Evolutionary conservation across 2,888 invertebrate genomes (phyloP).

Genomic region (Andrena bucephala): DNA sequence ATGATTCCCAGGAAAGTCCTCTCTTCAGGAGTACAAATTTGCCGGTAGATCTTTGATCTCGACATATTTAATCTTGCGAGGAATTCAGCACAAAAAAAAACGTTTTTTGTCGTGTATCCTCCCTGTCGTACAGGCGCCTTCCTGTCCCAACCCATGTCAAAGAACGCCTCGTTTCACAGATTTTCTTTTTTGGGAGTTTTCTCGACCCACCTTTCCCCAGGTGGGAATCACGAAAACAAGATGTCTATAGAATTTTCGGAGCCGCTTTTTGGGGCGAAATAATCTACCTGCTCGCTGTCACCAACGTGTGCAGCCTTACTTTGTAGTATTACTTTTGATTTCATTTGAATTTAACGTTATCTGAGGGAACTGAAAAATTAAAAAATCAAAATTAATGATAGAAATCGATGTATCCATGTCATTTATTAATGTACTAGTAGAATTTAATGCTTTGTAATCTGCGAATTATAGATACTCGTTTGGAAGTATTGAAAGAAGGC

Average conservation of each 20-base stretch:
- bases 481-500: no score
- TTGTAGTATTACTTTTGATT: background rate
- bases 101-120: conserved; percentile 35
- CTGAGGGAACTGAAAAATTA: no score
- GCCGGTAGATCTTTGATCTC: conserved; percentile 46
- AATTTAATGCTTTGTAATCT: no score
- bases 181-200: conserved; percentile 25
- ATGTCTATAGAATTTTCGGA: background rate
- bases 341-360: background rate
- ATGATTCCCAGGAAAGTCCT: conserved; percentile 36
- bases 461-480: no score
- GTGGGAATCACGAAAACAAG: conserved; percentile 9
- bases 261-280: background rate
- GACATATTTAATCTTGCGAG: conserved; percentile 48
- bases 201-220: conserved; percentile 3
- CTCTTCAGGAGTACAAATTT: conserved; percentile 16
- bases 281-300: background rate
- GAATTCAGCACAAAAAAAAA: conserved; percentile 54
- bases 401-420: no score
- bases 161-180: background rate
- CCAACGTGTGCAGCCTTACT: background rate
- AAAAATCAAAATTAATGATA: no score
- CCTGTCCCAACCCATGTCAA: conserved; percentile 46
- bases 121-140: conserved; percentile 22
- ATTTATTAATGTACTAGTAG: no score